Percentiles rank a stretch among this genome's conserved stretches.
Evolutionary conservation across 2,888 invertebrate species (phyloP).

Genomic region (Lathronympha strigana): DNA sequence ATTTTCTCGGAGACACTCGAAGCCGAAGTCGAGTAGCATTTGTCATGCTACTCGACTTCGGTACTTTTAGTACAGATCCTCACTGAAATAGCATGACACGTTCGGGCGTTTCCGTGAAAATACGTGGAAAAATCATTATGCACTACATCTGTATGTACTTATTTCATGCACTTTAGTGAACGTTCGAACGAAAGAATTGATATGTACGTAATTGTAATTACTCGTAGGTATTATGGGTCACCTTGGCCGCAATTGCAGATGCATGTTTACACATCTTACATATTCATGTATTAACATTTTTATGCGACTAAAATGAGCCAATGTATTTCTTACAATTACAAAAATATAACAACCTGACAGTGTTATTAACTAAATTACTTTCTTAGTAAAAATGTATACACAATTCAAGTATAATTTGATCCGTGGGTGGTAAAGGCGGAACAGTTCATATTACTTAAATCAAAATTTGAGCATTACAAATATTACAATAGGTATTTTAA

Average conservation of each 20-base stretch:
- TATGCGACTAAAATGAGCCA: slow-evolving; percentile 21
- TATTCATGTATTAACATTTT: background rate
- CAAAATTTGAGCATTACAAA: slow-evolving; percentile 32
- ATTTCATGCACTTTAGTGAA: slow-evolving; percentile 15
- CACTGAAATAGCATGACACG: no score
- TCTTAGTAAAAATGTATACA: slow-evolving; percentile 30
- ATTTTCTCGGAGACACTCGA: no score
- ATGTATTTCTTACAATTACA: background rate
- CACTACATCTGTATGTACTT: no score
- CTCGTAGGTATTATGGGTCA: slow-evolving; percentile 14
- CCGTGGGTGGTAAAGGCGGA: slow-evolving; percentile 33
- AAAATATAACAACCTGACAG: slow-evolving; percentile 16
- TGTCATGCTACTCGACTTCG: no score
- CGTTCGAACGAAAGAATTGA: slow-evolving; percentile 9
- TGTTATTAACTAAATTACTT: slow-evolving; percentile 33
- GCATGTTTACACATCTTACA: background rate
- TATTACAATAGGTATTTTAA: slow-evolving; percentile 22
- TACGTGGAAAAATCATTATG: no score
- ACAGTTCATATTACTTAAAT: background rate
- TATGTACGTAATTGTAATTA: slow-evolving; percentile 13
- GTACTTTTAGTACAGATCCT: no score
- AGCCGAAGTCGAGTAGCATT: no score
- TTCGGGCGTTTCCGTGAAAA: no score
- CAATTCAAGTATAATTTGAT: slow-evolving; percentile 36
- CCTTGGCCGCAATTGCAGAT: slow-evolving; percentile 1